Conservation (phyloP, 2,888 invertebrate species). For the Napeogenes sylphis region DNA sequence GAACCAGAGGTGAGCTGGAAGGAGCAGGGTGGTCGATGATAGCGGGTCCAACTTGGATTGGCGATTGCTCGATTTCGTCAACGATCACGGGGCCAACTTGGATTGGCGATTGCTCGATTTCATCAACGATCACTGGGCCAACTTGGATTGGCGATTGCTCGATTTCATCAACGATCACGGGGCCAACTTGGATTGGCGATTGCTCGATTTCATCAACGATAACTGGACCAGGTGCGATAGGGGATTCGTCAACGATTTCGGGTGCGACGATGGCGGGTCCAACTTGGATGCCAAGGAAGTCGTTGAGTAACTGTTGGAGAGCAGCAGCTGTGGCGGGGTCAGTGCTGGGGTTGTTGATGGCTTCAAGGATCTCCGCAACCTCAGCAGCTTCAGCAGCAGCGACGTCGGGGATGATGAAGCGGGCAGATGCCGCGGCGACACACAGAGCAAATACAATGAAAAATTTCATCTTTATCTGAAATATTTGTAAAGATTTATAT, state of each 20-base stretch:
- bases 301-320: slow-evolving; percentile 36
- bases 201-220: slow-evolving; percentile 28
- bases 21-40: slow-evolving; percentile 3
- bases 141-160: slow-evolving; percentile 26
- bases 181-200: slow-evolving; percentile 20
- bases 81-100: slow-evolving; percentile 15
- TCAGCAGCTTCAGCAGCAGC: slow-evolving; percentile 29
- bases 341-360: slow-evolving; percentile 47
- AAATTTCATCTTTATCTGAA: slow-evolving; percentile 17
- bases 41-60: slow-evolving; percentile 6
- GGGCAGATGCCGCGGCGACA: slow-evolving; percentile 33
- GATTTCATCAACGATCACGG: slow-evolving; percentile 28
- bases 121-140: slow-evolving; percentile 29
- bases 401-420: slow-evolving; percentile 23
- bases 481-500: not conserved
- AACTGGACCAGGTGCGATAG: slow-evolving; percentile 34
- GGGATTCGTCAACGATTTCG: slow-evolving; percentile 34
- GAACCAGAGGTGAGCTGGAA: slow-evolving; percentile 31
- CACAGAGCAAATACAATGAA: slow-evolving; percentile 48
- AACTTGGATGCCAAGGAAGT: slow-evolving; percentile 29
- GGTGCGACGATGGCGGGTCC: slow-evolving; percentile 35
- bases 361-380: slow-evolving; percentile 43
- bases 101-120: slow-evolving; percentile 9
- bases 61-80: slow-evolving; percentile 21
- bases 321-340: slow-evolving; percentile 41